Base-by-base conservation (phyloP, 2,113 vertebrate species). In the Eulemur rufifrons region DNA sequence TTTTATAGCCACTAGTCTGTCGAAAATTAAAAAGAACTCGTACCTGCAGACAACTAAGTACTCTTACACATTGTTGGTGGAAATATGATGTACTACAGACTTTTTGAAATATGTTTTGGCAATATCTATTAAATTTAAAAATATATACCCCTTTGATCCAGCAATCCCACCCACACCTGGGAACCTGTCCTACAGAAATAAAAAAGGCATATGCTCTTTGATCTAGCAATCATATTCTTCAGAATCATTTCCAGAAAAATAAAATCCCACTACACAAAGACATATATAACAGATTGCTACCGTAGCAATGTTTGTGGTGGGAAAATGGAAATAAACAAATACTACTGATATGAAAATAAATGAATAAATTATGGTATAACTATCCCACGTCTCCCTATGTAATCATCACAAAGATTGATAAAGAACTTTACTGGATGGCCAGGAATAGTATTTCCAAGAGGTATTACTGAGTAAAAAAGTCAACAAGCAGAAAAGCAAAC, bases 251-350 rank as follows among this genome's bases (percentile, higher is more conserved):
- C 27, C 37, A 81, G 74, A 81, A 59, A 81, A 94, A 73, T 37
- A 63, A 61, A 84, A 39, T 88, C 12, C 71, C n/a, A 69, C n/a
- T 93, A 39, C 7, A 85, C 10, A 66, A 81, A 50, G 47, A 74
- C 29, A 64, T 39, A 9, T 39, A 1, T 86, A 82, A 82, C 9
- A 66, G 32, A 74, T 39, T 56, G n/a, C 47, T 34, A 54, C 9
- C 42, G 6, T 27, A 93, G 47, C 17, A 50, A 59, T 23, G 18
- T 90, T 54, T 80, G 77, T 32, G 9, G 59, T 59, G 45, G 25
- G 6, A 96, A 94, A 94, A 82, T 66, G 37, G 18, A 91, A 94
- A 82, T 23, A 90, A 89, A 81, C 34, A 90, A 90, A 56, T 80
- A 54, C 11, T 47, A 86, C 1, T 82, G 34, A 59, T 56, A 74